Conservation (phyloP, 2,888 invertebrate species). For the Scaptodrosophila latifasciaeformis region DNA sequence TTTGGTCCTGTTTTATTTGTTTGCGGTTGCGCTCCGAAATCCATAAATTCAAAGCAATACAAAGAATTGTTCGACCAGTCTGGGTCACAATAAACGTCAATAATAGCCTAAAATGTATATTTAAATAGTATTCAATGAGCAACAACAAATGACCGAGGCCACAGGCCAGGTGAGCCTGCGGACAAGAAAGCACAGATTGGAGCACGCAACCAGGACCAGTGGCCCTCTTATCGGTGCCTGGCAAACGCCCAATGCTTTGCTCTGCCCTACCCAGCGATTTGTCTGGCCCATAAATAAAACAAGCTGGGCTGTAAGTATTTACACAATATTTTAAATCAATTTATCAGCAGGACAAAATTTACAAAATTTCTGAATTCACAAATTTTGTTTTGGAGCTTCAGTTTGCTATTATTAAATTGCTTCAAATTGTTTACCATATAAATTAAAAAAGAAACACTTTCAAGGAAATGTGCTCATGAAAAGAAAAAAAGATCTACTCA, state of each 20-base stretch:
- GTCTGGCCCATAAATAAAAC: conserved; percentile 48
- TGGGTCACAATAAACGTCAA: conserved; percentile 35
- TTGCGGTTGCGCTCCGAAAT: conserved; percentile 8
- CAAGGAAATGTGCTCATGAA: conserved; percentile 7
- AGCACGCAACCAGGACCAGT: background rate
- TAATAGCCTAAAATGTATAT: conserved; percentile 54
- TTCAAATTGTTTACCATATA: conserved; percentile 6
- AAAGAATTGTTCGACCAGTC: too few relatives aligned
- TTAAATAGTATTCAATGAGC: conserved; percentile 45
- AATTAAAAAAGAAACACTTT: conserved; percentile 6
- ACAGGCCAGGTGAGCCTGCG: too few relatives aligned
- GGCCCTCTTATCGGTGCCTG: conserved; percentile 26
- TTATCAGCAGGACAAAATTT: conserved; percentile 43
- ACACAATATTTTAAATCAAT: conserved; percentile 57
- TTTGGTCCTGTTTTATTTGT: conserved; percentile 10
- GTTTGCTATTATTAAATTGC: conserved; percentile 4
- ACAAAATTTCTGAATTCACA: too few relatives aligned
- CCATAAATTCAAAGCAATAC: conserved; percentile 27
- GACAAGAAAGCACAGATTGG: conserved; percentile 8
- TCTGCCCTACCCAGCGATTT: conserved; percentile 7
- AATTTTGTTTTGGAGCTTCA: too few relatives aligned
- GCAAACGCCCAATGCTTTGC: too few relatives aligned
- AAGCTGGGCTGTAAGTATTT: conserved; percentile 25
- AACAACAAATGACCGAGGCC: conserved; percentile 4
- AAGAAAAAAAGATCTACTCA: conserved; percentile 22